These are phyloP conservation scores for Neopipo cinnamomea DNA, from an alignment of 2,113 vertebrate genomes.

Conservation along the genomic window DNA sequence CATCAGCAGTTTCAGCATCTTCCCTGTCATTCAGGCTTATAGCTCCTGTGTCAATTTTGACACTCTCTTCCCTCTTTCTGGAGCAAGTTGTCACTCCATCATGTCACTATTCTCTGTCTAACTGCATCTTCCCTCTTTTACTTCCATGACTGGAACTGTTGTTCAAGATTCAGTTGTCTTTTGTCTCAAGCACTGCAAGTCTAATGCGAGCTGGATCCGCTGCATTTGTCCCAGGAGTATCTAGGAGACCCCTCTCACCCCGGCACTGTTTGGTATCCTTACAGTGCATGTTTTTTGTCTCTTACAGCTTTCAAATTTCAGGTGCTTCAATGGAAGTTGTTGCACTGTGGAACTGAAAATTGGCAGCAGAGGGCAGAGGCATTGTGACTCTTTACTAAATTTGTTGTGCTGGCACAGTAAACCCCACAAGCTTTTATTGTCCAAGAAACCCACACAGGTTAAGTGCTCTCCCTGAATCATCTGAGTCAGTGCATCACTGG, in stretches of 20 bases:
- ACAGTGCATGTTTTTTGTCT: neutral
- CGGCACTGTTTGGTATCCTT: neutral
- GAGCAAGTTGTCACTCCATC: neutral
- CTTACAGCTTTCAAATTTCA: neutral
- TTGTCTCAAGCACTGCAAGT: neutral
- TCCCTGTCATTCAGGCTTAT: slow-evolving; percentile 23
- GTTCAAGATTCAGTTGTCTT: neutral
- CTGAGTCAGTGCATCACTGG: neutral
- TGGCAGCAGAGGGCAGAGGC: neutral
- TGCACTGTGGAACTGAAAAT: neutral
- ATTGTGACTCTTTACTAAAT: neutral
- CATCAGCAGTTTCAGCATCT: neutral
- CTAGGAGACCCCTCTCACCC: neutral
- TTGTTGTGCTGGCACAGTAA: neutral
- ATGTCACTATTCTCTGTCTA: neutral
- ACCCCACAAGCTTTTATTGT: neutral
- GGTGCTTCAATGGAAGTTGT: neutral
- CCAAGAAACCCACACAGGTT: neutral
- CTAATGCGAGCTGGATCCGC: neutral
- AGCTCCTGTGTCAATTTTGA: neutral
- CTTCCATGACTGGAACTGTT: neutral
- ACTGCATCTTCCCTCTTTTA: neutral
- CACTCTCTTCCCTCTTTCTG: neutral
- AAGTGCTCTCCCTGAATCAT: neutral
- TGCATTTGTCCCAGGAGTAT: neutral